Percentiles rank a stretch among this genome's conserved stretches.
Evolutionary conservation across 1,140 invertebrate genomes (phyloP).

Genomic region (Drosophila parabipectinata): DNA sequence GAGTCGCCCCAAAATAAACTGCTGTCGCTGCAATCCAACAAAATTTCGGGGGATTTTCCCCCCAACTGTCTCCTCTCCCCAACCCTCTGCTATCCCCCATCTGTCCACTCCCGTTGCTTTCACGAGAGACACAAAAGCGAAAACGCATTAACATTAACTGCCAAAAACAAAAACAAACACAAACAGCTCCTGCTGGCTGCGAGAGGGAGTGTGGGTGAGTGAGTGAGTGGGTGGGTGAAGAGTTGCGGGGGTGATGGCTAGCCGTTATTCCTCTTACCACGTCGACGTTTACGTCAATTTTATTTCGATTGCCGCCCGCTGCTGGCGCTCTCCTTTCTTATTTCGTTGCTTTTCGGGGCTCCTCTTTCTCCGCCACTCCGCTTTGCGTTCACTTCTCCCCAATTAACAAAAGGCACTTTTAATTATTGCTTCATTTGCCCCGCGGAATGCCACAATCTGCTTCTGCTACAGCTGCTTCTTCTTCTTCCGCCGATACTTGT

Average conservation of each 20-base stretch:
- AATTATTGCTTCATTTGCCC: slow-evolving; percentile 76
- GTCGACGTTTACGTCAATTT: slow-evolving; percentile 73
- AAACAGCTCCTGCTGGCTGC: slow-evolving; percentile 35
- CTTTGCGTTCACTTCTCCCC: slow-evolving; percentile 36
- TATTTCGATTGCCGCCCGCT: slow-evolving; percentile 59
- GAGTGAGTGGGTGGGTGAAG: slow-evolving; percentile 19
- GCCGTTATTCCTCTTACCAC: slow-evolving; percentile 62
- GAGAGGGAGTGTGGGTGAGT: slow-evolving; percentile 22
- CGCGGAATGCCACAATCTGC: slow-evolving; percentile 22
- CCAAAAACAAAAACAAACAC: slow-evolving; percentile 72
- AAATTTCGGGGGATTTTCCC: too few species aligned
- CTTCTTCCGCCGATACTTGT: slow-evolving; percentile 22
- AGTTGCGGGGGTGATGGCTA: background rate
- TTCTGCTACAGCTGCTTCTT: slow-evolving; percentile 6
- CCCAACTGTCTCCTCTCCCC: background rate
- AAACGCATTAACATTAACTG: slow-evolving; percentile 76
- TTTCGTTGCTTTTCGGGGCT: slow-evolving; percentile 11
- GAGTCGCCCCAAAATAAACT: slow-evolving; percentile 52
- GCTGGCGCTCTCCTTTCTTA: slow-evolving; percentile 14
- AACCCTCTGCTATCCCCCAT: slow-evolving; percentile 2
- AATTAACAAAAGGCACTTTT: slow-evolving; percentile 80
- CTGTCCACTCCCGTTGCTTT: background rate
- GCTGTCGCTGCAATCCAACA: slow-evolving; percentile 47
- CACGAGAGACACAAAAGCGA: slow-evolving; percentile 56
- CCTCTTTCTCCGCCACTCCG: slow-evolving; percentile 28